A percentile compares a stretch with the other conserved stretches of the same genome.
These are phyloP conservation scores for Steinernema hermaphroditum DNA, from an alignment of 2,888 invertebrate species.

Conservation along the genomic window DNA sequence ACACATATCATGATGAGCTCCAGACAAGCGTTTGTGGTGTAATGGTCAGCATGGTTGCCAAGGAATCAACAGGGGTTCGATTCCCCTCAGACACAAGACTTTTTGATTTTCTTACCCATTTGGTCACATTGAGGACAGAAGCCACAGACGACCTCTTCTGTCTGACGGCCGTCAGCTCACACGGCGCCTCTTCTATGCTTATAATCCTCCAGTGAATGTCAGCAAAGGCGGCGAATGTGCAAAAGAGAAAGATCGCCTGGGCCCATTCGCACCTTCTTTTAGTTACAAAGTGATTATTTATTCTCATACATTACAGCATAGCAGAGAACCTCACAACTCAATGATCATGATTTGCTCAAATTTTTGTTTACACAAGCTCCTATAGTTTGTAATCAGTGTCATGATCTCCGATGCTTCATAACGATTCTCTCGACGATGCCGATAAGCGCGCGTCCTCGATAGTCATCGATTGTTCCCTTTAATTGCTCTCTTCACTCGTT, in stretches of 20 bases:
- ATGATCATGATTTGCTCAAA: too few relatives aligned
- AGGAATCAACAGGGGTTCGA: conserved; percentile 18
- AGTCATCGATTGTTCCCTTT: too few relatives aligned
- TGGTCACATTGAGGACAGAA: background rate
- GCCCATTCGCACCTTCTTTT: background rate
- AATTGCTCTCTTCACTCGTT: too few relatives aligned
- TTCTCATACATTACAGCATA: too few relatives aligned
- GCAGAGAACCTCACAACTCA: too few relatives aligned
- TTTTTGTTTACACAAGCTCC: too few relatives aligned
- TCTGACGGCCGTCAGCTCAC: background rate
- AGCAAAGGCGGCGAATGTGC: conserved; percentile 35
- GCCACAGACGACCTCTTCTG: background rate
- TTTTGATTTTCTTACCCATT: background rate
- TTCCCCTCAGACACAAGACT: conserved; percentile 11
- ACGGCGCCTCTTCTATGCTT: background rate
- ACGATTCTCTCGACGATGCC: too few relatives aligned
- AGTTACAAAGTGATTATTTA: too few relatives aligned
- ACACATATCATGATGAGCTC: too few relatives aligned
- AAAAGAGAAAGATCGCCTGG: conserved; percentile 34
- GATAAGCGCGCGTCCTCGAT: too few relatives aligned
- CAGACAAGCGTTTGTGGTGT: background rate
- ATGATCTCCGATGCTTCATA: too few relatives aligned
- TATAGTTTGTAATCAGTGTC: too few relatives aligned
- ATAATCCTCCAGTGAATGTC: conserved; percentile 33
- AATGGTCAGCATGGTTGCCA: conserved; percentile 23